Percentiles rank a stretch among this genome's conserved stretches.
Evolutionary conservation across 2,113 vertebrate genomes (phyloP).

Genomic region (Bostrychus sinensis): DNA sequence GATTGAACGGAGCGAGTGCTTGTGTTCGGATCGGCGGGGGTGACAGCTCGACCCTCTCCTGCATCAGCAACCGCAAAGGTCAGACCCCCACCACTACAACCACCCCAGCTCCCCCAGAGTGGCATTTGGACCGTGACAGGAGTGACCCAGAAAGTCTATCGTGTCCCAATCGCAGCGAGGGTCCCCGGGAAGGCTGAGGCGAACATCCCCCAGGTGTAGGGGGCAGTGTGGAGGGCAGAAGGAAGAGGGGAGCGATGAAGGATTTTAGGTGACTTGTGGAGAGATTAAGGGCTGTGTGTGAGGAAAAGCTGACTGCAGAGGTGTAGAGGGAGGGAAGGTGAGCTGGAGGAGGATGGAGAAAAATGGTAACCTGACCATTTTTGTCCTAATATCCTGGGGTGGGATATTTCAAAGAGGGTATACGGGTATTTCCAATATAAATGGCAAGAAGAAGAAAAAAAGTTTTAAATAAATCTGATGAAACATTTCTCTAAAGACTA

Average conservation of each 20-base stretch:
- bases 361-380: constrained; percentile 60
- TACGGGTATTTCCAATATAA: no score
- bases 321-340: no score
- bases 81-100: constrained; percentile 27
- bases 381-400: no score
- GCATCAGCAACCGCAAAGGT: constrained; percentile 69
- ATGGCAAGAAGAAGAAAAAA: no score
- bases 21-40: constrained; percentile 52
- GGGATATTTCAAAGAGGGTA: no score
- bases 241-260: constrained; percentile 16
- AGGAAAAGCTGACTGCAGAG: constrained; percentile 17
- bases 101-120: constrained; percentile 39
- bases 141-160: constrained; percentile 73
- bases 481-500: no score
- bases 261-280: constrained; percentile 54
- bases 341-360: constrained; percentile 52
- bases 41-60: constrained; percentile 48
- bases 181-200: constrained; percentile 28
- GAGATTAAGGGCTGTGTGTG: constrained; percentile 62
- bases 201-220: constrained; percentile 40
- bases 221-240: constrained; percentile 22
- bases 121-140: constrained; percentile 76
- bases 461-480: no score
- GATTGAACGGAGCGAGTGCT: constrained; percentile 21
- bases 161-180: constrained; percentile 57